These are phyloP conservation scores for Phymanthus crucifer DNA, from an alignment of 92 coral and sea anemone genomes.

Conservation along the genomic window DNA sequence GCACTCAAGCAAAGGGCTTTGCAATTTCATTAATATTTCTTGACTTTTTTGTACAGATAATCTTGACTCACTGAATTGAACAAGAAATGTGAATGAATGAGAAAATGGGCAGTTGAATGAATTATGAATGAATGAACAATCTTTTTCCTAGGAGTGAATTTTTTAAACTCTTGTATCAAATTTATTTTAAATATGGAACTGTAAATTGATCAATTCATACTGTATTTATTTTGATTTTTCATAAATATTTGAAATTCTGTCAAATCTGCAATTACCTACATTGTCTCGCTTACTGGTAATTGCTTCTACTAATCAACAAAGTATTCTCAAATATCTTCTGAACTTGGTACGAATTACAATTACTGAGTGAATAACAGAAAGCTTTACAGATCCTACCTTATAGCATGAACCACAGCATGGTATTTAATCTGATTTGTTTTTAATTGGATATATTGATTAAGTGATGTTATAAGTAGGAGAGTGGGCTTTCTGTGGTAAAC, in stretches of 20 bases:
- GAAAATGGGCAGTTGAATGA: neutral
- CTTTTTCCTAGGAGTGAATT: constrained; percentile 19
- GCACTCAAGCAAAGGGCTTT: constrained; percentile 27
- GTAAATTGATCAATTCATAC: constrained; percentile 25
- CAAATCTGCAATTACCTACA: neutral
- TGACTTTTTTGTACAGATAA: constrained; percentile 31
- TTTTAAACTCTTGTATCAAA: constrained; percentile 27
- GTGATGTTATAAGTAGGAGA: no score
- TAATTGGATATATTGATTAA: no score
- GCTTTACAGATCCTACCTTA: no score
- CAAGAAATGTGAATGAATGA: neutral
- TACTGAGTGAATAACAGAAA: neutral
- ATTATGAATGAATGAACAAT: constrained; percentile 10
- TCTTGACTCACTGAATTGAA: constrained; percentile 19
- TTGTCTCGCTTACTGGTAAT: neutral
- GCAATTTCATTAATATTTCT: constrained; percentile 32
- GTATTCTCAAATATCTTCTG: neutral
- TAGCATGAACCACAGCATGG: no score
- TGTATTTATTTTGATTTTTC: constrained; percentile 37
- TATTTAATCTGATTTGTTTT: no score
- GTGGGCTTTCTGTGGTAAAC: no score
- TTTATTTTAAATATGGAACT: constrained; percentile 37
- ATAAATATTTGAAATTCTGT: constrained; percentile 41
- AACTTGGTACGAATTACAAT: no score
- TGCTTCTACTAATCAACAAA: neutral